Evolutionary conservation across 2,797 vertebrate genomes (phyloP), one percentile per base, ranked within the genome.

Genomic region (Cuculus canorus): DNA sequence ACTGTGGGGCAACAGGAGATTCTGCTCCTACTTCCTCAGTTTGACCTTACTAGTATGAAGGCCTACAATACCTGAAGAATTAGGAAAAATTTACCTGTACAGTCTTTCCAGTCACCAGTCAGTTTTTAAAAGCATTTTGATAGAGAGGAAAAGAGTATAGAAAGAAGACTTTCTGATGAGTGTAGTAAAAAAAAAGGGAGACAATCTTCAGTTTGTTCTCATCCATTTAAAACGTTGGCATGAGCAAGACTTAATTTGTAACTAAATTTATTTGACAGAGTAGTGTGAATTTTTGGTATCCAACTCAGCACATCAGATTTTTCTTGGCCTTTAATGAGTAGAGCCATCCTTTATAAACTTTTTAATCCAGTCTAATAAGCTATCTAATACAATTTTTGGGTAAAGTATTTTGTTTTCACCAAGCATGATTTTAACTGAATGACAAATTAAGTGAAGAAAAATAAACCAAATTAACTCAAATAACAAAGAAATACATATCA

Each of bases 401-500:
- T 72, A 17, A 83, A 65, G 6, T 68, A 61, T 82, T 95, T 94
- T 84, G 19, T 39, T 93, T 85, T 30, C 22, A 66, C 68, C 3
- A 17, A 84, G 80, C 53, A 63, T 86, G 56, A 76, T 96, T 94
- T 91, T 53, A 70, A 76, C 22, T 69, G 61, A 73, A 32, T 53
- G 61, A 17, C 14, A 41, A 82, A 79, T 86, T 82, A 90, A 66
- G 27, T 93, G 53, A 69, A 86, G 8, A 81, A 87, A 78, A 90
- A 81, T 83, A 21, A 90, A 92, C 4, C 1, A 85, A 93, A 92
- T 72, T 64, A 17, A 78, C 86, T 88, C n/a, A 72, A 94, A 88
- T 85, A 92, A 85, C 81, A 64, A 93, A 54, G 23, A 37, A 83
- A 61, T 76, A 68, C 24, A 33, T 93, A 32, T 21, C 37, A 88